Conservation (phyloP, 2,113 vertebrate genomes). For the Tursiops truncatus region DNA sequence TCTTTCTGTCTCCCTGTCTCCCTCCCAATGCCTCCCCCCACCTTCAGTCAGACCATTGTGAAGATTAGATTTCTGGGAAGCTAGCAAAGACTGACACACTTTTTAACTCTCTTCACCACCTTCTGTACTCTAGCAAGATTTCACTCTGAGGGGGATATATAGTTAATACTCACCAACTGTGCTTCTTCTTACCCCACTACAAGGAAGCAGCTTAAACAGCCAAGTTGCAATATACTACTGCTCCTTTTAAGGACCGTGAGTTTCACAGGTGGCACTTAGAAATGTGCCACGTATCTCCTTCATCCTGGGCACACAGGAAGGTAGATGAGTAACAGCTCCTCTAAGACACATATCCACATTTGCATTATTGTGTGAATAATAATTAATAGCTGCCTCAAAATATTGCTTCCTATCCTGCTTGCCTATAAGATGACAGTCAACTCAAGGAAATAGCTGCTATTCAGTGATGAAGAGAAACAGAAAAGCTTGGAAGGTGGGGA, state of each 20-base stretch:
- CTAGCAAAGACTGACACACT: neutral
- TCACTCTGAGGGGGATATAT: neutral
- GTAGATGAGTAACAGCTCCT: neutral
- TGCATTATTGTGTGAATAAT: neutral
- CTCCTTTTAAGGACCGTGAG: constrained; percentile 22
- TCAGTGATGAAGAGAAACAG: neutral
- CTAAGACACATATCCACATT: neutral
- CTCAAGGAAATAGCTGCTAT: neutral
- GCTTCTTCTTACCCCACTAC: neutral
- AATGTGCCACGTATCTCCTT: neutral
- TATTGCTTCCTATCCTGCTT: neutral
- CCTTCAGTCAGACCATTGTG: neutral
- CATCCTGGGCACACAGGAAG: neutral
- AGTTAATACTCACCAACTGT: neutral
- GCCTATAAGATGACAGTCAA: neutral
- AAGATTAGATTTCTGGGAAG: constrained; percentile 6
- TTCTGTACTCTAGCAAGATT: neutral
- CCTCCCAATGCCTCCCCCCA: neutral
- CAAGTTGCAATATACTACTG: neutral
- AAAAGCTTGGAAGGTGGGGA: neutral
- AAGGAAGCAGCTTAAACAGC: neutral
- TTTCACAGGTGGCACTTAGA: neutral
- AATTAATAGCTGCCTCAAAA: neutral
- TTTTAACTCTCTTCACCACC: neutral
- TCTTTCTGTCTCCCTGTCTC: neutral